Percentiles rank a stretch among this genome's conserved stretches.
phyloP scores from a whole-genome alignment of 2,797 vertebrate genomes.

The Urophycis tenuis region DNA sequence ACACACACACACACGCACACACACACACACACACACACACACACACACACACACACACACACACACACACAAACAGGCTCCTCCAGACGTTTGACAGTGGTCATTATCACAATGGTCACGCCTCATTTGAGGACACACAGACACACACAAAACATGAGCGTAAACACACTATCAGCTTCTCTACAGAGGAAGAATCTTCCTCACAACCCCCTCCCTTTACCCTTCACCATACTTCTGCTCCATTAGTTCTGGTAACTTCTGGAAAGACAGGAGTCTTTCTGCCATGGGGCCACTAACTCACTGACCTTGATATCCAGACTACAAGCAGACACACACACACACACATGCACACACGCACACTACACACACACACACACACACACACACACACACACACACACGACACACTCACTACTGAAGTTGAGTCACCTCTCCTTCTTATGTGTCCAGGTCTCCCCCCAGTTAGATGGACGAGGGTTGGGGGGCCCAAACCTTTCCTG shows the following conservation, averaged over 20 bases:
- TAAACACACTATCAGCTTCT: slow-evolving; percentile 7
- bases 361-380: too few relatives aligned
- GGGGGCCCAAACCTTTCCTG: too few relatives aligned
- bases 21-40: slow-evolving; percentile 12
- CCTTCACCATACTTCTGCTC: neutral
- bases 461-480: too few relatives aligned
- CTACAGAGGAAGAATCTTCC: neutral
- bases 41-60: slow-evolving; percentile 14
- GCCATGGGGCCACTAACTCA: slow-evolving; percentile 36
- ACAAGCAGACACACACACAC: neutral
- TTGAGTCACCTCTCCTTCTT: too few relatives aligned
- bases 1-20: slow-evolving; percentile 23
- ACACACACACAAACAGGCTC: slow-evolving; percentile 17
- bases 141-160: slow-evolving; percentile 11
- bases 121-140: slow-evolving; percentile 16
- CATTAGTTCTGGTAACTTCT: neutral
- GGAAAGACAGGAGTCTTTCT: slow-evolving; percentile 14
- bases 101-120: neutral
- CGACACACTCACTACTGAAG: neutral
- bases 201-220: neutral
- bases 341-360: neutral
- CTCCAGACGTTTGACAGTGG: slow-evolving; percentile 26
- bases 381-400: too few relatives aligned
- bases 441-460: too few relatives aligned
- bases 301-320: slow-evolving; percentile 21